phyloP scores from a whole-genome alignment of 2,888 invertebrate species.

The Oligia strigilis region DNA sequence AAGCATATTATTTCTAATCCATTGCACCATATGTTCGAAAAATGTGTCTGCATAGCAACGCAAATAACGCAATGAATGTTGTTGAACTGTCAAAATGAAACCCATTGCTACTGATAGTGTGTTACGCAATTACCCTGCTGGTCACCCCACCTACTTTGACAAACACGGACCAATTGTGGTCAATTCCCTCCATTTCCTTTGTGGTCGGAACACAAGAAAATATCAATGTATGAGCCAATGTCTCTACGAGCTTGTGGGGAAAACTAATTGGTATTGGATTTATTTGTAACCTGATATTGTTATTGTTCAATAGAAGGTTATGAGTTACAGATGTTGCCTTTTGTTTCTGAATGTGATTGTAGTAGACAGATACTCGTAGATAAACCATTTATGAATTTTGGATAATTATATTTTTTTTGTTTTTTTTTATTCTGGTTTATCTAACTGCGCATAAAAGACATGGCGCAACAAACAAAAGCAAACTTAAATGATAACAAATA shows the following conservation, averaged over 20 bases:
- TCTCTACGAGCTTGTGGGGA: slow-evolving; percentile 7
- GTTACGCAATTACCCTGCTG: background rate
- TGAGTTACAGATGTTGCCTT: background rate
- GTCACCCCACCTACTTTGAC: background rate
- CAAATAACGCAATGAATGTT: too few species aligned
- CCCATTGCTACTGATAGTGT: too few species aligned
- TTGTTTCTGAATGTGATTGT: background rate
- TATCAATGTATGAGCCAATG: slow-evolving; percentile 40
- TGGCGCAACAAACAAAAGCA: background rate
- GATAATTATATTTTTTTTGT: too few species aligned
- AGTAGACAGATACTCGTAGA: background rate
- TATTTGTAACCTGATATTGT: slow-evolving; percentile 35
- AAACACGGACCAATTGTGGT: slow-evolving; percentile 2
- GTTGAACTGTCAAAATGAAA: too few species aligned
- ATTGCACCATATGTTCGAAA: too few species aligned
- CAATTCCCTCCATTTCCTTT: slow-evolving; percentile 26
- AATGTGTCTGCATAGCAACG: too few species aligned
- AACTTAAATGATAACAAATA: background rate
- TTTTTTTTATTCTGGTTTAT: too few species aligned
- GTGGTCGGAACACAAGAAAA: slow-evolving; percentile 26
- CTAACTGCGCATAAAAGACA: background rate
- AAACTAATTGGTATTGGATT: slow-evolving; percentile 31
- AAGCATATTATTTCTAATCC: too few species aligned
- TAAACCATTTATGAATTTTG: background rate
- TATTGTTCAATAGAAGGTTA: background rate